phyloP scores from a whole-genome alignment of 2,888 invertebrate genomes.

The Drosophila falleni region DNA sequence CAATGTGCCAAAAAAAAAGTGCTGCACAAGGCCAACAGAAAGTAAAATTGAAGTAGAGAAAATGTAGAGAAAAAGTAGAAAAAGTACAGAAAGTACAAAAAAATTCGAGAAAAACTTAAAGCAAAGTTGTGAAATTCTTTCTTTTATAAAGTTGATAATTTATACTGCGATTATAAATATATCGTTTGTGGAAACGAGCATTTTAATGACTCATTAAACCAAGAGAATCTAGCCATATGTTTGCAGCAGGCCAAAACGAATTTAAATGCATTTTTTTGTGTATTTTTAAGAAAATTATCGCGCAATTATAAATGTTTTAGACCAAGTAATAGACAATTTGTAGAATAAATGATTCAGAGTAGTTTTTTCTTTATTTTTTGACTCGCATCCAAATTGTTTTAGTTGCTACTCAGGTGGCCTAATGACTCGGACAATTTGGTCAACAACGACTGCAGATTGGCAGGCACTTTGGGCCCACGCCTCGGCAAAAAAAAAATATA shows the following conservation, averaged over 20 bases:
- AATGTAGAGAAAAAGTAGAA: too few species aligned
- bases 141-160: conserved; percentile 30
- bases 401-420: conserved; percentile 40
- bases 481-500: background rate
- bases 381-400: conserved; percentile 52
- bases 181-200: conserved; percentile 1
- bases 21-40: conserved; percentile 61
- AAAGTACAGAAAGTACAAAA: too few species aligned
- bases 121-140: conserved; percentile 29
- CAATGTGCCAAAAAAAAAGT: conserved; percentile 65
- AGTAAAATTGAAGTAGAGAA: background rate
- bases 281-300: conserved; percentile 44
- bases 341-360: conserved; percentile 63
- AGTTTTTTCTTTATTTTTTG: conserved; percentile 40
- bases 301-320: conserved; percentile 51
- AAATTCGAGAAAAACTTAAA: conserved; percentile 3
- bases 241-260: conserved; percentile 16
- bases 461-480: conserved; percentile 51
- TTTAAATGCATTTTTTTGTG: conserved; percentile 9
- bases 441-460: conserved; percentile 53
- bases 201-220: conserved; percentile 70
- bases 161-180: conserved; percentile 38
- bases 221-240: conserved; percentile 28
- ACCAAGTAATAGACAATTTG: conserved; percentile 44
- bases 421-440: conserved; percentile 60